phyloP scores from a whole-genome alignment of 2,888 invertebrate species.

The Cheilosia vernalis region DNA sequence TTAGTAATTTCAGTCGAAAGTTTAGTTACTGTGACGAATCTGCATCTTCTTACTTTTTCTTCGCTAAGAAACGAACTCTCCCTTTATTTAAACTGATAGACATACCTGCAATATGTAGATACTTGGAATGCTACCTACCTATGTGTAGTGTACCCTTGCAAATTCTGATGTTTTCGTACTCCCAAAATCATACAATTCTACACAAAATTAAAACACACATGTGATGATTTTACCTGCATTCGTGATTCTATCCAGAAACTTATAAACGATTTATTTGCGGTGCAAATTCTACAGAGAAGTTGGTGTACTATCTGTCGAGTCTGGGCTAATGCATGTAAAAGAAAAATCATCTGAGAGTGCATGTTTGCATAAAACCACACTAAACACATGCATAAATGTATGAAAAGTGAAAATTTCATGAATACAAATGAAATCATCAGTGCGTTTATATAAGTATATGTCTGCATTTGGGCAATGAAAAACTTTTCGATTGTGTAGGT shows the following conservation, averaged over 20 bases:
- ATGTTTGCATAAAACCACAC: conserved; percentile 32
- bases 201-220: conserved; percentile 15
- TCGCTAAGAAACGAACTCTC: too few relatives aligned
- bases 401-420: conserved; percentile 67
- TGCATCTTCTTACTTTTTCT: too few relatives aligned
- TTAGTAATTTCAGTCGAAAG: too few relatives aligned
- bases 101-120: too few relatives aligned
- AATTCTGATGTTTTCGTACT: not conserved
- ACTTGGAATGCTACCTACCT: too few relatives aligned
- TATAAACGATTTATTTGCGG: conserved; percentile 60
- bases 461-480: conserved; percentile 28
- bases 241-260: conserved; percentile 53
- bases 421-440: conserved; percentile 72
- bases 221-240: conserved; percentile 9
- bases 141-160: not conserved
- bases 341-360: conserved; percentile 13
- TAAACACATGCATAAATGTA: conserved; percentile 69
- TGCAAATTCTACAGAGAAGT: conserved; percentile 56
- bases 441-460: conserved; percentile 34
- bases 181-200: conserved; percentile 23
- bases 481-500: conserved; percentile 60
- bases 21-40: too few relatives aligned
- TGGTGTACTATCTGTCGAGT: conserved; percentile 43
- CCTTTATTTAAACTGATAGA: too few relatives aligned
- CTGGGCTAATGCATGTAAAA: conserved; percentile 47